These are phyloP conservation scores for Hypotaenidia okinawae DNA, from an alignment of 2,797 vertebrate genomes.

Conservation along the genomic window DNA sequence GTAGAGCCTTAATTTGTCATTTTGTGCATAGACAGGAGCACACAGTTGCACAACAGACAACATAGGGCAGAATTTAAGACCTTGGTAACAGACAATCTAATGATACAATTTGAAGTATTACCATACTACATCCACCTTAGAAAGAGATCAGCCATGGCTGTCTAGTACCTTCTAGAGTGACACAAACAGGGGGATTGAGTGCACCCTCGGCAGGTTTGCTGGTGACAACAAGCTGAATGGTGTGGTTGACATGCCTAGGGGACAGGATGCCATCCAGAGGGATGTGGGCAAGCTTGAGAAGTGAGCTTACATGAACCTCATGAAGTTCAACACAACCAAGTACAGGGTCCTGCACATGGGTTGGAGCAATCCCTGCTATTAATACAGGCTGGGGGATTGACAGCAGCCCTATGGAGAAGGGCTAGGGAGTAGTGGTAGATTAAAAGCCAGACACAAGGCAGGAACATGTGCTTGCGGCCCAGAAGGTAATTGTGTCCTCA, in stretches of 20 bases:
- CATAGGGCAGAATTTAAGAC: neutral
- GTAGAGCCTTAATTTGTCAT: neutral
- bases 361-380: fast-evolving
- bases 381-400: neutral
- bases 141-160: neutral
- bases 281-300: neutral
- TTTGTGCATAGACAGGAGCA: neutral
- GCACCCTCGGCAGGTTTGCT: neutral
- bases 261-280: neutral
- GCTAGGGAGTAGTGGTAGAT: too few relatives aligned
- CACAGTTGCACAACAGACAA: neutral
- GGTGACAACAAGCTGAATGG: neutral
- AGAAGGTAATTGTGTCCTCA: neutral
- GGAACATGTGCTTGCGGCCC: fast-evolving
- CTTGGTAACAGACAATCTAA: neutral
- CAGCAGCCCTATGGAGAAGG: neutral
- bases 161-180: neutral
- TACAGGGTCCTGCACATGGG: neutral
- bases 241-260: fast-evolving
- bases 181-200: neutral
- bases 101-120: neutral
- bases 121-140: neutral
- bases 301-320: neutral
- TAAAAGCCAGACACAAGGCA: neutral
- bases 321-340: neutral